Conservation (phyloP, 1,140 invertebrate species). For the Musca domestica region DNA sequence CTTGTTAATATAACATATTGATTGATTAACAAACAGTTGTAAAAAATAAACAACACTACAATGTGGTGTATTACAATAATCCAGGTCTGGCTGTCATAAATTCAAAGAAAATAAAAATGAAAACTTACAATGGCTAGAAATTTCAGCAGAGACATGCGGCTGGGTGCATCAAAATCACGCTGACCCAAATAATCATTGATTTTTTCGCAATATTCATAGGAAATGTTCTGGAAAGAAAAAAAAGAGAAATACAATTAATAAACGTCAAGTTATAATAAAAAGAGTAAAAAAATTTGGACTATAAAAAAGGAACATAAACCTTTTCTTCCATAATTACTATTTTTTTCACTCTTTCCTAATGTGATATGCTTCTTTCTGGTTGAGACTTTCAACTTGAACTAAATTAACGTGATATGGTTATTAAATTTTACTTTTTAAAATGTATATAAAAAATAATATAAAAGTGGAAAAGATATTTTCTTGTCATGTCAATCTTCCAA, state of each 20-base stretch:
- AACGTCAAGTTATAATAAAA: neutral
- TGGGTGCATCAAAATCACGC: slow-evolving; percentile 36
- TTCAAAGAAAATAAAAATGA: slow-evolving; percentile 6
- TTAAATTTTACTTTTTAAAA: neutral
- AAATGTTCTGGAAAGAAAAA: slow-evolving; percentile 34
- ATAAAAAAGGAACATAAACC: slow-evolving; percentile 1
- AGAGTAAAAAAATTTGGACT: neutral
- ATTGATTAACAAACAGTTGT: slow-evolving; percentile 12
- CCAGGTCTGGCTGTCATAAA: neutral
- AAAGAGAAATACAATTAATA: neutral
- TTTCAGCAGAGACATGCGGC: slow-evolving; percentile 61
- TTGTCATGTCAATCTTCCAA: neutral
- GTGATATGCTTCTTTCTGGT: neutral
- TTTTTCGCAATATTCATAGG: slow-evolving; percentile 45
- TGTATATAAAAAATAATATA: neutral
- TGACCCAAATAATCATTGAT: slow-evolving; percentile 48
- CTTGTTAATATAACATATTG: slow-evolving; percentile 4
- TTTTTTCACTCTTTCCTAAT: neutral
- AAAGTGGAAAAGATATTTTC: neutral
- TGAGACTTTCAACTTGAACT: slow-evolving; percentile 4
- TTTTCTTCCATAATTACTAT: neutral
- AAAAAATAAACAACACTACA: neutral
- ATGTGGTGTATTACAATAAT: neutral
- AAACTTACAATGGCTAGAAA: slow-evolving; percentile 65
- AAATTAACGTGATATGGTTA: slow-evolving; percentile 5